These are phyloP conservation scores for Troides aeacus DNA, from an alignment of 2,888 invertebrate species.

Conservation along the genomic window DNA sequence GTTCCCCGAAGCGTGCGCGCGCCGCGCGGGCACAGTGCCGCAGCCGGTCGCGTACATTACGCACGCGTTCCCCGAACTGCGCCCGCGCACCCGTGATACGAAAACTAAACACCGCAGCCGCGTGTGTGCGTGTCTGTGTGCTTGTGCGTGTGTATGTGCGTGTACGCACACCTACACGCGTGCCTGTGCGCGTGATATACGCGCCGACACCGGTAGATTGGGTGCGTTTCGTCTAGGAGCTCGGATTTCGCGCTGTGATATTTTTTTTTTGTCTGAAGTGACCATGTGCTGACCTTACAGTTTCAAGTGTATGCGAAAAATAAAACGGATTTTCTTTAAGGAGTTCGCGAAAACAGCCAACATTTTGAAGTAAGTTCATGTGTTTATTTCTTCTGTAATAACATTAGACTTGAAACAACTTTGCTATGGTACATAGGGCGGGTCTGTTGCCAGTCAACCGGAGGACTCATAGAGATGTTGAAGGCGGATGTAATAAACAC, in stretches of 20 bases:
- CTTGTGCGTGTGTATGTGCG: slow-evolving; percentile 38
- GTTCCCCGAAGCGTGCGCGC: slow-evolving; percentile 26
- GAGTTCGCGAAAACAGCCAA: slow-evolving; percentile 16
- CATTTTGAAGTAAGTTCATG: slow-evolving; percentile 26
- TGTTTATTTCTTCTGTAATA: too few species aligned
- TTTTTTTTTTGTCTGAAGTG: slow-evolving; percentile 17
- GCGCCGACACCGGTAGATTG: slow-evolving; percentile 32
- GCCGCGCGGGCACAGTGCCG: slow-evolving; percentile 42
- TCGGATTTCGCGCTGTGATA: slow-evolving; percentile 18
- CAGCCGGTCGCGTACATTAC: slow-evolving; percentile 49
- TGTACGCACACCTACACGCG: slow-evolving; percentile 34
- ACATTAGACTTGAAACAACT: too few species aligned
- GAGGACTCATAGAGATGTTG: too few species aligned
- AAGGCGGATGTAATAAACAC: too few species aligned
- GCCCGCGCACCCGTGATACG: slow-evolving; percentile 57
- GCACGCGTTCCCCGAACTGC: slow-evolving; percentile 68
- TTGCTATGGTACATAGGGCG: too few species aligned
- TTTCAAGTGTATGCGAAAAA: slow-evolving; percentile 5
- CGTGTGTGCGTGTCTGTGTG: slow-evolving; percentile 41
- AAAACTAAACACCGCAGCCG: slow-evolving; percentile 48
- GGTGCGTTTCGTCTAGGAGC: slow-evolving; percentile 30
- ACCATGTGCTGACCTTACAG: slow-evolving; percentile 5
- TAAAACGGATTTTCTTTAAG: slow-evolving; percentile 23
- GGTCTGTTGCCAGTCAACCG: too few species aligned
- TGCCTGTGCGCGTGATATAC: slow-evolving; percentile 36